Evolutionary conservation across 2,113 vertebrate genomes (phyloP).

Genomic region (Mellivora capensis): DNA sequence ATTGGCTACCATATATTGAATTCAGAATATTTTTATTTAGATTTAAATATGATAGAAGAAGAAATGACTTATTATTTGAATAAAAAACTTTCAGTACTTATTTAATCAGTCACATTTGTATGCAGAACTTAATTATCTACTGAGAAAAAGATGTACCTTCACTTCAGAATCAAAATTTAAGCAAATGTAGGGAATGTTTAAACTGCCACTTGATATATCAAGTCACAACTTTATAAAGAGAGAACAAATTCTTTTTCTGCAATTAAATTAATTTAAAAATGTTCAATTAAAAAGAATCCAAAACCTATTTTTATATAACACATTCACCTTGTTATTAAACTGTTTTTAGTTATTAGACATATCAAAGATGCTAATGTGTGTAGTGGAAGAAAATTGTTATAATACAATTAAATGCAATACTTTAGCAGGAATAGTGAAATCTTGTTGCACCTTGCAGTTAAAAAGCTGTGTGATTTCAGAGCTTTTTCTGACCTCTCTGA

Average conservation of each 20-base stretch:
- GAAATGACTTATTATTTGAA: neutral
- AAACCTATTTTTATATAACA: conserved; percentile 34
- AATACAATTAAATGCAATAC: neutral
- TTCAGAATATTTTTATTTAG: neutral
- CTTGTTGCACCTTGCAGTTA: neutral
- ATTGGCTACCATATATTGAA: neutral
- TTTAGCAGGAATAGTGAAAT: neutral
- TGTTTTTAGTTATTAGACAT: conserved; percentile 33
- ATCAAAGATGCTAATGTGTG: neutral
- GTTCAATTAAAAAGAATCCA: neutral
- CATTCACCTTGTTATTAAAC: conserved; percentile 13
- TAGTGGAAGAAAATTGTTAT: conserved; percentile 15
- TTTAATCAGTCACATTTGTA: neutral
- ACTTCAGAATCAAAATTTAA: conserved; percentile 9
- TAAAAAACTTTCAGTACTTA: neutral
- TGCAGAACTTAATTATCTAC: conserved; percentile 1
- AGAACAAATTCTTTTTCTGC: neutral
- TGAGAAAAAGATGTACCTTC: neutral
- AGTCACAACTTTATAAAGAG: neutral
- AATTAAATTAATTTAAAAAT: neutral
- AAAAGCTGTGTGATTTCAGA: neutral
- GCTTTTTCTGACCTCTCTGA: neutral
- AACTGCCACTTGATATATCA: conserved; percentile 31
- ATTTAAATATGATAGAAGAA: neutral
- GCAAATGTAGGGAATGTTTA: neutral